Conservation (phyloP, 2,888 invertebrate genomes). For the Cosmorhoe ocellata region DNA sequence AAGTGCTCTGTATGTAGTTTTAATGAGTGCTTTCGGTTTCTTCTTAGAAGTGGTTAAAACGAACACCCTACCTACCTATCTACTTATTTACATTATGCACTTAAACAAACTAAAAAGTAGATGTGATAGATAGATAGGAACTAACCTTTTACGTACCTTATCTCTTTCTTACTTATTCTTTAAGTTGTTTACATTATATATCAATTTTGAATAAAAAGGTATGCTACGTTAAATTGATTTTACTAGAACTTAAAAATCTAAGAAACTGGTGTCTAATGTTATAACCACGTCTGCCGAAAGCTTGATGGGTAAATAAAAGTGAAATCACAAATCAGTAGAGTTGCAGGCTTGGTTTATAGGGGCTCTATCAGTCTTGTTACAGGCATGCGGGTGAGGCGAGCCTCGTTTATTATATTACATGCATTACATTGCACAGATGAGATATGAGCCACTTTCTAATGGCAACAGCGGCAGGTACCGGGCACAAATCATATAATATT, state of each 20-base stretch:
- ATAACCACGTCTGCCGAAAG: too few species aligned
- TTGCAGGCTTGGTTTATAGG: conserved; percentile 51
- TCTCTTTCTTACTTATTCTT: too few species aligned
- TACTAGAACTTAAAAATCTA: too few species aligned
- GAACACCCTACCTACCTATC: too few species aligned
- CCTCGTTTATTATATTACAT: conserved; percentile 43
- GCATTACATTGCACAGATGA: conserved; percentile 42
- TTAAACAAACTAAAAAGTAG: conserved; percentile 16
- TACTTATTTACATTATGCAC: background rate
- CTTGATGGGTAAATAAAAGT: conserved; percentile 62
- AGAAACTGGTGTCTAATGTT: too few species aligned
- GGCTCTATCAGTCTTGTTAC: conserved; percentile 62
- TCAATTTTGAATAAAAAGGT: too few species aligned
- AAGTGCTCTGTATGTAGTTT: conserved; percentile 39
- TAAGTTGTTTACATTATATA: too few species aligned
- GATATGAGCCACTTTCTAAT: conserved; percentile 52
- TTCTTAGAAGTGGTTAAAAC: conserved; percentile 50
- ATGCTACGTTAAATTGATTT: too few species aligned
- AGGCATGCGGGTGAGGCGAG: conserved; percentile 58
- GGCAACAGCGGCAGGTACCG: conserved; percentile 7
- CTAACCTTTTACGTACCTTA: too few species aligned
- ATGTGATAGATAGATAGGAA: background rate
- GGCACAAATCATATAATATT: conserved; percentile 10
- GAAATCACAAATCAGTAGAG: conserved; percentile 52
- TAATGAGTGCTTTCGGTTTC: conserved; percentile 70